Evolutionary conservation across 2,113 vertebrate species (phyloP), one percentile per base, ranked within the genome.

Genomic region (Chloropsis hardwickii): DNA sequence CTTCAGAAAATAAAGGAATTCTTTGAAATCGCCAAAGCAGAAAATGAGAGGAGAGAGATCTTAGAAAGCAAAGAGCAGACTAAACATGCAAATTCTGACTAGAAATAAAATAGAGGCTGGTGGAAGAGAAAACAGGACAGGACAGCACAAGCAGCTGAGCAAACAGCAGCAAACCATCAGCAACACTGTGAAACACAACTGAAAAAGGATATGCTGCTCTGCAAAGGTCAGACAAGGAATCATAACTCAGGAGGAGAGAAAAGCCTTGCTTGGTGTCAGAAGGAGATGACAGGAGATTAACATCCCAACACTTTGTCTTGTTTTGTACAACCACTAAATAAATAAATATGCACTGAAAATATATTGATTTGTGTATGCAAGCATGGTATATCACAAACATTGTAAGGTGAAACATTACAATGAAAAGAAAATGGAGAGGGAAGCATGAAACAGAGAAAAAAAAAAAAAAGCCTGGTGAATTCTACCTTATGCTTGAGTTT

Each of bases 171-270:
- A 48, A 37, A 29, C 33, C 51, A 31, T 22, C 28, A 64, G 31
- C n/a, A 27, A 29, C 1, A 6, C 3, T 22, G 37, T 10, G 16
- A 65, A 76, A 60, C 6, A 3, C 8, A 3, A 3, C 39, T 5
- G 19, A 70, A 28, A 50, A 37, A 84, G 13, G 35, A 23, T 8
- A 6, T 0, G 14, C 29, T 74, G 45, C 50, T 83, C 67, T 78
- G n/a, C 47, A 54, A 51, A 66, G 70, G 58, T 61, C n/a, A 70
- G 21, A n/a, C 51, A 54, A 77, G 37, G 61, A 81, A 28, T 42
- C 48, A 13, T 11, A 31, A 61, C 60, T 76, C 6, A 47, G n/a
- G 17, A 72, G 33, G n/a, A 45, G 44, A 67, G 39, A 39, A 65
- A 48, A 60, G 28, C 50, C 61, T 56, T 56, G 77, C 27, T 10